Evolutionary conservation across 2,113 vertebrate genomes (phyloP).

Genomic region (Tragelaphus buxtoni): DNA sequence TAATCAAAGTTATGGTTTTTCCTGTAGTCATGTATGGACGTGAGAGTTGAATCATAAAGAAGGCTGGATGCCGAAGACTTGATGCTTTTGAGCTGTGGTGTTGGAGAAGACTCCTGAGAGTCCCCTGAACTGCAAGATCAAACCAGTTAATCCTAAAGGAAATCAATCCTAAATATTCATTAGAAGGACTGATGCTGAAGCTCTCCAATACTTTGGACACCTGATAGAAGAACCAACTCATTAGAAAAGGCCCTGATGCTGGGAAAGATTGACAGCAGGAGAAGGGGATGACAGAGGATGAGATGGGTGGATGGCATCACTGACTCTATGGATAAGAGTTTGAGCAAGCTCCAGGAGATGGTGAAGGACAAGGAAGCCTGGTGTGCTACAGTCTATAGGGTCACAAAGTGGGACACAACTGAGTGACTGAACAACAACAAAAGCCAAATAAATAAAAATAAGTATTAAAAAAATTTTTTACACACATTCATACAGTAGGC

Average conservation of each 20-base stretch:
- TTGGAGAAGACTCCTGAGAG: not conserved
- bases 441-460: not conserved
- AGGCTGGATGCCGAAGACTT: not conserved
- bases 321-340: not conserved
- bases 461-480: not conserved
- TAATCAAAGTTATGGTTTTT: not conserved
- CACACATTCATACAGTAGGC: not conserved
- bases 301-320: not conserved
- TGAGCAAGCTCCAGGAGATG: not conserved
- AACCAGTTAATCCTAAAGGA: not conserved
- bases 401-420: not conserved
- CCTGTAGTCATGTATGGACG: not conserved
- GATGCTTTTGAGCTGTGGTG: not conserved
- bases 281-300: not conserved
- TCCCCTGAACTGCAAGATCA: not conserved
- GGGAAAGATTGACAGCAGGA: not conserved
- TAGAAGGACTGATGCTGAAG: not conserved
- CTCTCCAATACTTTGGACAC: not conserved
- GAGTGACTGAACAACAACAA: not conserved
- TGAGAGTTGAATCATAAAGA: not conserved
- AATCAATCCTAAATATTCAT: not conserved
- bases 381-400: not conserved
- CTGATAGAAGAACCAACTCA: not conserved
- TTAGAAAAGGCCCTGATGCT: not conserved
- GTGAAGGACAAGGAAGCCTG: not conserved